A percentile compares a stretch with the other conserved stretches of the same genome.
These are phyloP conservation scores for Phaedon cochleariae DNA, from an alignment of 2,888 invertebrate species.

Conservation along the genomic window DNA sequence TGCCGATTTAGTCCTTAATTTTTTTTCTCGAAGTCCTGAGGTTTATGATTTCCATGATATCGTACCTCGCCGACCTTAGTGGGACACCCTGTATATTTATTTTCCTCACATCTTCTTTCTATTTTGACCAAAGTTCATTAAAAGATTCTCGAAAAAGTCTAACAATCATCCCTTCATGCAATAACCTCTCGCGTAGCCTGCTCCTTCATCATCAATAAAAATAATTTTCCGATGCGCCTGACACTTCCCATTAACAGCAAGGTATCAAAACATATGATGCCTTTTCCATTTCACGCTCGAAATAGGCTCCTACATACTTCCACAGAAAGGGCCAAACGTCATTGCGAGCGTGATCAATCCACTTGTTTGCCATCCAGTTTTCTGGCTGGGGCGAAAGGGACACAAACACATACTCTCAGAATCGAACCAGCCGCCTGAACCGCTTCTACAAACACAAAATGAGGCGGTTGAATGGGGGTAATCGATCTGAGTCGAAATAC, in stretches of 20 bases:
- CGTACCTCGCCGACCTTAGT: too few species aligned
- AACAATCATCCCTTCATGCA: not conserved
- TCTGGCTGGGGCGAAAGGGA: constrained; percentile 17
- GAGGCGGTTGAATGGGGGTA: not conserved
- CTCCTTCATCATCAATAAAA: constrained; percentile 5
- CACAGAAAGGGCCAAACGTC: constrained; percentile 23
- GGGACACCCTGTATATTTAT: too few species aligned
- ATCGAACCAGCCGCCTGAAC: not conserved
- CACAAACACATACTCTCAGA: not conserved
- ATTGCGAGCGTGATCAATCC: constrained; percentile 30
- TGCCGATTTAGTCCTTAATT: too few species aligned
- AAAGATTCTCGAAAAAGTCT: too few species aligned
- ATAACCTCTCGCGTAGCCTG: not conserved
- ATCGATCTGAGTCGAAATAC: too few species aligned
- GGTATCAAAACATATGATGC: constrained; percentile 18
- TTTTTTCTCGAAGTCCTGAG: too few species aligned
- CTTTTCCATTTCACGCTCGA: constrained; percentile 1
- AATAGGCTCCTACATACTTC: too few species aligned
- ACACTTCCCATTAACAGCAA: constrained; percentile 13
- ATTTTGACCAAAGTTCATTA: too few species aligned
- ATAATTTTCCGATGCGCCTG: not conserved
- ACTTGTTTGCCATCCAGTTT: constrained; percentile 16
- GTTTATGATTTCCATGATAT: too few species aligned
- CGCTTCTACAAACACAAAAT: not conserved
- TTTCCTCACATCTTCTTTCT: too few species aligned